Percentiles rank a stretch among this genome's conserved stretches.
These are phyloP conservation scores for Synaphobranchus kaupii DNA, from an alignment of 2,797 vertebrate genomes.

Conservation along the genomic window DNA sequence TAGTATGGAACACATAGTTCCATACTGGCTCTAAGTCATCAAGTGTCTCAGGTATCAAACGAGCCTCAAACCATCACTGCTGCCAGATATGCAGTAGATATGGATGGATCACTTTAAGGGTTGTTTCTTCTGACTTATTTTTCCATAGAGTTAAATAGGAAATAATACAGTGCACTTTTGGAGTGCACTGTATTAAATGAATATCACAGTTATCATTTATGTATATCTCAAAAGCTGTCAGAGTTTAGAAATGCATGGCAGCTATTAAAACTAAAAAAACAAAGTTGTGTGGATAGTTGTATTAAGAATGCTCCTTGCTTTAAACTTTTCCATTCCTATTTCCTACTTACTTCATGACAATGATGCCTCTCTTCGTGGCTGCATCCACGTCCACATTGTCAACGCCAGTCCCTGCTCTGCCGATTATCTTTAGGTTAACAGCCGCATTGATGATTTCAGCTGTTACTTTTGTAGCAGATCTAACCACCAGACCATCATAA, in stretches of 20 bases:
- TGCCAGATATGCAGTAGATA: no score
- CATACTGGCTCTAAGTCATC: no score
- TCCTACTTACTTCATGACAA: constrained; percentile 94
- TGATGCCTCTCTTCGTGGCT: constrained; percentile 88
- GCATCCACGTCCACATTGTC: constrained; percentile 96
- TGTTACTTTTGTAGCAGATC: constrained; percentile 94
- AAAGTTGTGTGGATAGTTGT: not conserved
- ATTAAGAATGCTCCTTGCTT: not conserved
- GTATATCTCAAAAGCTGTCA: not conserved
- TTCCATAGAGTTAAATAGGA: no score
- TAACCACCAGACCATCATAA: constrained; percentile 91
- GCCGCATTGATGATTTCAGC: constrained; percentile 84
- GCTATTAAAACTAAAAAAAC: not conserved
- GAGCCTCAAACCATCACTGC: no score
- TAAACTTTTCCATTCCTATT: not conserved
- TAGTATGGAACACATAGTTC: no score
- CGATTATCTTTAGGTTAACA: constrained; percentile 85
- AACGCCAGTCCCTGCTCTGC: constrained; percentile 92
- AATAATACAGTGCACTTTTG: no score
- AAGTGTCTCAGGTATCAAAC: no score
- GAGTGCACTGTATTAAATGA: no score
- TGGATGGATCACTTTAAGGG: no score
- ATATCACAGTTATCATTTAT: no score
- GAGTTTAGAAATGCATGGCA: not conserved
- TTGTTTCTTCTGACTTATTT: no score